Percentiles rank a stretch among this genome's conserved stretches.
These are phyloP conservation scores for Pterocles gutturalis DNA, from an alignment of 2,113 vertebrate genomes.

Conservation along the genomic window DNA sequence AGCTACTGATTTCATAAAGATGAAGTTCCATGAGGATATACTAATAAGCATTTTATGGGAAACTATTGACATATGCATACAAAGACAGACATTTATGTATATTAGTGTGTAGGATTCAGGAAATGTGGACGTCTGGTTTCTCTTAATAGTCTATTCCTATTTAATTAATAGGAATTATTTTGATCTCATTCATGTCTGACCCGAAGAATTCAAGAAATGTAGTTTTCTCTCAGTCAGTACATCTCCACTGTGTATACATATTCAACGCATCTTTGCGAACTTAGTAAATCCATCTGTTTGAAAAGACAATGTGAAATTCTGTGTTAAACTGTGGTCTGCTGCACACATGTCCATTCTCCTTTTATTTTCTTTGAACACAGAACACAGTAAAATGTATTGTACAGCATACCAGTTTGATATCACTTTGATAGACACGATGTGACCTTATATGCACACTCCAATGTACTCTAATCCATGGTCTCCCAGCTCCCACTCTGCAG, in stretches of 20 bases:
- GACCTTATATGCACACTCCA: constrained; percentile 79
- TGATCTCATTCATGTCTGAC: not conserved
- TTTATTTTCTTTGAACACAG: constrained; percentile 75
- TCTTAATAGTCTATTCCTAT: not conserved
- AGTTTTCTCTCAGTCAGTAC: constrained; percentile 34
- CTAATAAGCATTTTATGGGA: not conserved
- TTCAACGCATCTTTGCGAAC: not conserved
- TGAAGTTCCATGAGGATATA: not conserved
- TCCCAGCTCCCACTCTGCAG: constrained; percentile 82
- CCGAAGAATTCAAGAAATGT: constrained; percentile 13
- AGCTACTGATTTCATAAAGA: not conserved
- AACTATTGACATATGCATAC: not conserved
- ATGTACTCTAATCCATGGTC: constrained; percentile 77
- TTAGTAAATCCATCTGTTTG: constrained; percentile 61
- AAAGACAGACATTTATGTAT: not conserved
- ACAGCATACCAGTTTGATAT: constrained; percentile 66
- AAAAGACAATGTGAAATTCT: constrained; percentile 65
- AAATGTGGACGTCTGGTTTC: constrained; percentile 30
- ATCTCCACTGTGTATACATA: constrained; percentile 10
- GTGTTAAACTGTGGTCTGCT: constrained; percentile 70
- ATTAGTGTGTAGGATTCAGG: not conserved
- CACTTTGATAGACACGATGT: constrained; percentile 80
- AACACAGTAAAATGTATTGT: constrained; percentile 79
- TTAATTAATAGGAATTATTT: constrained; percentile 41
- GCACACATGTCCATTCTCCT: constrained; percentile 75